A percentile compares a stretch with the other conserved stretches of the same genome.
Evolutionary conservation across 1,140 invertebrate species (phyloP).

Genomic region (Drosophila saltans): DNA sequence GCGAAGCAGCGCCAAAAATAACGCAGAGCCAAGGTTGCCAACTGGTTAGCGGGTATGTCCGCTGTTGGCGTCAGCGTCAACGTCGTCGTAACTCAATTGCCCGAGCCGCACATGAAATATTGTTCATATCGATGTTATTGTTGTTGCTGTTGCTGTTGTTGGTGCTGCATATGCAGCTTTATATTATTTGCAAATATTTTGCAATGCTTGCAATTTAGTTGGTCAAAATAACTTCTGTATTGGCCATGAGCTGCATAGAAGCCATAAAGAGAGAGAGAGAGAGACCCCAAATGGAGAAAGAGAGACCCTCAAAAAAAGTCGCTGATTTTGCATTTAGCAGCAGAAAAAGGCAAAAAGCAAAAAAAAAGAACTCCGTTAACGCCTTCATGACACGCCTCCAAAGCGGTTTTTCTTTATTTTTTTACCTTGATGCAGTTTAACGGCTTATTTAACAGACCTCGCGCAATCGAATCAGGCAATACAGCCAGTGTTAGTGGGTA

Average conservation of each 20-base stretch:
- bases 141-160: slow-evolving; percentile 33
- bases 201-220: slow-evolving; percentile 65
- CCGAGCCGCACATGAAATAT: slow-evolving; percentile 56
- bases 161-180: slow-evolving; percentile 43
- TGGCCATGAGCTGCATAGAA: slow-evolving; percentile 62
- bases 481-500: slow-evolving; percentile 65
- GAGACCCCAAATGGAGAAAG: neutral
- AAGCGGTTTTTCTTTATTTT: neutral
- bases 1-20: slow-evolving; percentile 61
- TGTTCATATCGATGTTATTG: slow-evolving; percentile 47
- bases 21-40: slow-evolving; percentile 72
- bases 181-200: slow-evolving; percentile 70
- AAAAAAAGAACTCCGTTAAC: slow-evolving; percentile 31
- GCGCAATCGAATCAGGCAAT: slow-evolving; percentile 16
- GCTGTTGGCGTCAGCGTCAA: slow-evolving; percentile 2
- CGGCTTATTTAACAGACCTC: slow-evolving; percentile 46
- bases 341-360: neutral
- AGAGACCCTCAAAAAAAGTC: slow-evolving; percentile 23
- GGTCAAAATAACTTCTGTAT: slow-evolving; percentile 17
- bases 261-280: neutral
- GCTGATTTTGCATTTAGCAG: slow-evolving; percentile 36
- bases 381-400: slow-evolving; percentile 23
- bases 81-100: slow-evolving; percentile 59
- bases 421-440: slow-evolving; percentile 59
- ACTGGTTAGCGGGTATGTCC: slow-evolving; percentile 63